Conservation (phyloP, 92 coral and sea anemone species). For the Heliopora coerulea region DNA sequence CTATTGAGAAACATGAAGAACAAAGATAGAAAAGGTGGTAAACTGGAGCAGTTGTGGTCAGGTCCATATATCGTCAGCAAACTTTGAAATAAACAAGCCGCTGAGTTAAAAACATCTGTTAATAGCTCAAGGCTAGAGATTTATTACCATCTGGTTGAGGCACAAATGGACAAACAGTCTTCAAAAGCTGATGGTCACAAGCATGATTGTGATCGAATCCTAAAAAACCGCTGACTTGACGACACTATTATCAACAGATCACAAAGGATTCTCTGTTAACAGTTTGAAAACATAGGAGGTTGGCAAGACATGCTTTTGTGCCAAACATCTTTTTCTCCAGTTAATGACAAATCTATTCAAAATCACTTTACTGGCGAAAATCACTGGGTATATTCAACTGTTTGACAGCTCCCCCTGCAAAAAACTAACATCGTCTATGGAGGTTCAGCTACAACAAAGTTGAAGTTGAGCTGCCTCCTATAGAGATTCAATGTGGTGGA, state of each 20-base stretch:
- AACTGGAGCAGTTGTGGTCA: constrained; percentile 52
- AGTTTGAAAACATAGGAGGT: constrained; percentile 41
- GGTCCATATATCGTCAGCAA: constrained; percentile 53
- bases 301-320: constrained; percentile 54
- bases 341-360: constrained; percentile 45
- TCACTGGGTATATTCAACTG: constrained; percentile 64
- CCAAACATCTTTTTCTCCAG: constrained; percentile 47
- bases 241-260: constrained; percentile 48
- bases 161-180: no score
- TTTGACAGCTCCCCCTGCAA: no score
- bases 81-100: constrained; percentile 44
- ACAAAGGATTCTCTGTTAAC: constrained; percentile 42
- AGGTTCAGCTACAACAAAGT: no score
- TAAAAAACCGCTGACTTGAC: constrained; percentile 44
- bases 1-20: constrained; percentile 41
- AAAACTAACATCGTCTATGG: no score
- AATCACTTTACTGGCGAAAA: constrained; percentile 53
- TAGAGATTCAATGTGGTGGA: no score
- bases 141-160: constrained; percentile 44
- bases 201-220: constrained; percentile 36
- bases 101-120: constrained; percentile 52
- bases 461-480: no score
- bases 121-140: constrained; percentile 51
- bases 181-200: constrained; percentile 2
- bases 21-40: constrained; percentile 60